Percentiles rank a stretch among this genome's conserved stretches.
Evolutionary conservation across 2,888 invertebrate genomes (phyloP).

Genomic region (Tenthredo livida): DNA sequence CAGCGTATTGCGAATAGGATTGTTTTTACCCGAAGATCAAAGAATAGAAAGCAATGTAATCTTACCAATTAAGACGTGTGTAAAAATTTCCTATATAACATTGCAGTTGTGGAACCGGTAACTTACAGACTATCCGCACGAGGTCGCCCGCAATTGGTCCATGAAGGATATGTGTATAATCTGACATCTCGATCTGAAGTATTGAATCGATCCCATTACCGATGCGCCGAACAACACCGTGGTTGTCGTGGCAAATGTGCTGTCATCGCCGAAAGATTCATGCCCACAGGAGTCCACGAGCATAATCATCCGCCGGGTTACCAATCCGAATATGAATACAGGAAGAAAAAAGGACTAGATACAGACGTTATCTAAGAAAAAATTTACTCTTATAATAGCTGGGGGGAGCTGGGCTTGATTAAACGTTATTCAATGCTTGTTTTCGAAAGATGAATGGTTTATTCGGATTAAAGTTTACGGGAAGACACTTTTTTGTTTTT

Average conservation of each 20-base stretch:
- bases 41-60: neutral
- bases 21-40: neutral
- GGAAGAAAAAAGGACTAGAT: conserved; percentile 67
- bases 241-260: conserved; percentile 71
- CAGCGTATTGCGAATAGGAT: neutral
- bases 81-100: conserved; percentile 37
- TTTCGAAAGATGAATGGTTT: neutral
- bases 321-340: conserved; percentile 69
- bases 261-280: conserved; percentile 70
- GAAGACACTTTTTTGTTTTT: neutral
- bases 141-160: conserved; percentile 69
- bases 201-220: conserved; percentile 69
- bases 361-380: conserved; percentile 57
- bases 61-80: neutral
- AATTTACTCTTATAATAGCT: neutral
- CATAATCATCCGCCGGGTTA: conserved; percentile 71
- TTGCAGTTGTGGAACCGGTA: conserved; percentile 66
- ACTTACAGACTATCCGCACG: conserved; percentile 69
- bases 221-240: conserved; percentile 71
- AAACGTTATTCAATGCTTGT: neutral
- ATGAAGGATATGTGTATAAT: conserved; percentile 71
- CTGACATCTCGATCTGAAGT: conserved; percentile 70
- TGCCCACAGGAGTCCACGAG: conserved; percentile 71
- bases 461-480: neutral
- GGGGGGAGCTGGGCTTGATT: neutral